These are phyloP conservation scores for Dolichallabes microphthalmus DNA, from an alignment of 2,113 vertebrate genomes.

Conservation along the genomic window DNA sequence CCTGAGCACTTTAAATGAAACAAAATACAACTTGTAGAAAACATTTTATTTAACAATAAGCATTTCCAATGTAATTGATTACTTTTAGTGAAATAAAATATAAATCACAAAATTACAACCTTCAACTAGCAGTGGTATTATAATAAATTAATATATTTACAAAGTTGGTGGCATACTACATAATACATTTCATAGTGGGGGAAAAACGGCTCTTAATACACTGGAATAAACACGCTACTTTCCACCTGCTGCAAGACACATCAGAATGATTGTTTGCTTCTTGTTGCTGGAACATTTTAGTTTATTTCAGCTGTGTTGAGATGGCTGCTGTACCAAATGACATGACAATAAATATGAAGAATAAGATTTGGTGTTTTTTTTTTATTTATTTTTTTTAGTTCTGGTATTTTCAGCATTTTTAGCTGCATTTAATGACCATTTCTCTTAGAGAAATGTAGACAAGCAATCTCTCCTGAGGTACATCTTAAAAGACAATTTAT, in stretches of 20 bases:
- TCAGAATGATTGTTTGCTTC: constrained; percentile 38
- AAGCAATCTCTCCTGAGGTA: constrained; percentile 65
- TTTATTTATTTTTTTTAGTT: constrained; percentile 68
- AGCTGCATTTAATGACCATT: constrained; percentile 52
- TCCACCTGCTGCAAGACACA: constrained; percentile 53
- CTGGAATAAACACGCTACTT: constrained; percentile 50
- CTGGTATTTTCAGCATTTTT: constrained; percentile 62
- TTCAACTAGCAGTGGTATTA: constrained; percentile 16
- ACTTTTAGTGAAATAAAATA: constrained; percentile 19
- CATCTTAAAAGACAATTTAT: constrained; percentile 76
- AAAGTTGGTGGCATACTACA: constrained; percentile 9
- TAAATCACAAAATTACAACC: constrained; percentile 22
- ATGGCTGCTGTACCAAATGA: constrained; percentile 60
- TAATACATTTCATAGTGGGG: not conserved
- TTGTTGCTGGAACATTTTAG: constrained; percentile 42
- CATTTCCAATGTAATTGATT: not conserved
- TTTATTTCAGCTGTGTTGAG: constrained; percentile 48
- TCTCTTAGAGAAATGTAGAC: constrained; percentile 61
- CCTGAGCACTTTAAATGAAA: constrained; percentile 3
- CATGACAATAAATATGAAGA: constrained; percentile 55
- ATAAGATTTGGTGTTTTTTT: constrained; percentile 54
- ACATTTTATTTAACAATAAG: constrained; percentile 36
- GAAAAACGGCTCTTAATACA: constrained; percentile 30
- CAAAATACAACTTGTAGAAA: constrained; percentile 29
- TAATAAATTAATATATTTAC: constrained; percentile 52